A percentile compares a stretch with the other conserved stretches of the same genome.
Conservation (phyloP, 2,888 invertebrate genomes). For the Ichneumoninae sp. region DNA sequence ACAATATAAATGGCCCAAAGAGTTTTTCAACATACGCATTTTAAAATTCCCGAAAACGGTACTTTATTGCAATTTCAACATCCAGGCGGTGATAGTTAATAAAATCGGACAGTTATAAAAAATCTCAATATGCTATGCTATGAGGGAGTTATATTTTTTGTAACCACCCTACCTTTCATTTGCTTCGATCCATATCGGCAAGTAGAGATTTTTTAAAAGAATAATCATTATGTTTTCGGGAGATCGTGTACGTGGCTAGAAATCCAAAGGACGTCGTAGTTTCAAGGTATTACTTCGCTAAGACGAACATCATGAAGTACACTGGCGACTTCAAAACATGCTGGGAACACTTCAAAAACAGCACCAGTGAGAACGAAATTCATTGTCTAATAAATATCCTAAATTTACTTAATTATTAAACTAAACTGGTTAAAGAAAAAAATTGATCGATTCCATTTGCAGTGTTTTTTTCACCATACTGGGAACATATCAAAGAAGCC, state of each 20-base stretch:
- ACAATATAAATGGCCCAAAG: too few relatives aligned
- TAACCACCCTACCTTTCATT: background rate
- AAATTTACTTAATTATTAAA: background rate
- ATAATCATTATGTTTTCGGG: slow-evolving; percentile 29
- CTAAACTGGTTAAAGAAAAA: slow-evolving; percentile 1
- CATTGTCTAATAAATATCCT: background rate
- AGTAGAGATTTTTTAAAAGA: background rate
- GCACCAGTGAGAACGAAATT: slow-evolving; percentile 71
- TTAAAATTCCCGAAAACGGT: too few relatives aligned
- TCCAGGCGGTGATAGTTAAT: too few relatives aligned
- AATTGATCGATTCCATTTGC: slow-evolving; percentile 63
- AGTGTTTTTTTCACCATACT: slow-evolving; percentile 92
- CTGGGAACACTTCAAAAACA: slow-evolving; percentile 77
- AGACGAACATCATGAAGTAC: slow-evolving; percentile 53
- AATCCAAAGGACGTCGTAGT: slow-evolving; percentile 81
- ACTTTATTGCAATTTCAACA: too few relatives aligned
- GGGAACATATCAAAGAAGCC: slow-evolving; percentile 92
- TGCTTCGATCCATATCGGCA: background rate
- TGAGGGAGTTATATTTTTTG: too few relatives aligned
- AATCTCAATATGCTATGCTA: too few relatives aligned
- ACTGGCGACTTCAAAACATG: slow-evolving; percentile 76
- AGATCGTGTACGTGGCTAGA: slow-evolving; percentile 79
- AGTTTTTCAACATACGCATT: too few relatives aligned
- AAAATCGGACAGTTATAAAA: too few relatives aligned
- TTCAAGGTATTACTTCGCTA: slow-evolving; percentile 74